These are phyloP conservation scores for Pelobates cultripes DNA, from an alignment of 2,797 vertebrate species.

Conservation along the genomic window DNA sequence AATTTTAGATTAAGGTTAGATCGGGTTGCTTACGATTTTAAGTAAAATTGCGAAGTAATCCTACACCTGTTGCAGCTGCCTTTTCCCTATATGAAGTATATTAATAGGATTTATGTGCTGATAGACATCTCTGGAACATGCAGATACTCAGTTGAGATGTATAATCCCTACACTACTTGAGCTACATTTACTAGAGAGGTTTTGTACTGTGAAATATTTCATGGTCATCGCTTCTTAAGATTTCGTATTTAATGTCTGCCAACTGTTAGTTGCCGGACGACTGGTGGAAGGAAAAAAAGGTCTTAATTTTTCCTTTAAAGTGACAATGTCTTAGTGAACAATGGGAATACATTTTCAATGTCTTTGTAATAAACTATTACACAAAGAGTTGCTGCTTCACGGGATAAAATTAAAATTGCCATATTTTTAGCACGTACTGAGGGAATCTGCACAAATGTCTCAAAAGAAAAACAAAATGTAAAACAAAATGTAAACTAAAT, in stretches of 20 bases:
- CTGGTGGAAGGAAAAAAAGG: background rate
- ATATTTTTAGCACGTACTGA: too few species aligned
- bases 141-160: conserved; percentile 20
- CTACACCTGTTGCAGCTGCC: conserved; percentile 38
- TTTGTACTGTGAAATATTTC: conserved; percentile 38
- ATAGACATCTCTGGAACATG: conserved; percentile 48
- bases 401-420: too few species aligned
- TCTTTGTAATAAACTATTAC: too few species aligned
- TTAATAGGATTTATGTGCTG: conserved; percentile 51
- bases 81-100: conserved; percentile 36
- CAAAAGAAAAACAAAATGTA: too few species aligned
- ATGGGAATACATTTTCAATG: too few species aligned
- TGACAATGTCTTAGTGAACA: too few species aligned
- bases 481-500: too few species aligned
- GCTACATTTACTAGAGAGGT: conserved; percentile 41
- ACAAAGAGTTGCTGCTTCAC: too few species aligned
- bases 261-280: conserved; percentile 25
- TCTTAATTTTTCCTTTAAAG: background rate
- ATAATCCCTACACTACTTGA: conserved; percentile 44
- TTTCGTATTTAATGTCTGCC: conserved; percentile 21
- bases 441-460: too few species aligned
- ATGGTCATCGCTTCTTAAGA: conserved; percentile 34
- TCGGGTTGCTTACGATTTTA: conserved; percentile 55
- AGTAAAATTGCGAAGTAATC: conserved; percentile 31
- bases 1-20: background rate